A percentile compares a stretch with the other conserved stretches of the same genome.
Evolutionary conservation across 2,888 invertebrate species (phyloP).

Genomic region (Lampropteryx suffumata): DNA sequence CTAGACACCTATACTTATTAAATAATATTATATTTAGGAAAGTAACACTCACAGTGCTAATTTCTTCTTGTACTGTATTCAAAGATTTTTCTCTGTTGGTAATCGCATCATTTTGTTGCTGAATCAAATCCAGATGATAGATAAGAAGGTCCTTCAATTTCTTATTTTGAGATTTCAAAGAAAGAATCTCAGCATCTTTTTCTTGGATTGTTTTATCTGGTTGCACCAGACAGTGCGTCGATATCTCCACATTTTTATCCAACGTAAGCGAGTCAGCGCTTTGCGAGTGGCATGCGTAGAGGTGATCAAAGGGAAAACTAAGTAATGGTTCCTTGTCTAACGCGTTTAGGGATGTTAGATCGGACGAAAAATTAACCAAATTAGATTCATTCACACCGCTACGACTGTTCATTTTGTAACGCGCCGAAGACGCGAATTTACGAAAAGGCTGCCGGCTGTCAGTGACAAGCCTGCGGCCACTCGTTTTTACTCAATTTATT

Average conservation of each 20-base stretch:
- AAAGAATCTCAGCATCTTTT: slow-evolving; percentile 54
- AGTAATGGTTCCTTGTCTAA: slow-evolving; percentile 81
- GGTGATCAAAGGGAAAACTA: slow-evolving; percentile 87
- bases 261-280: slow-evolving; percentile 56
- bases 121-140: slow-evolving; percentile 93
- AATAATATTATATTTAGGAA: neutral
- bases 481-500: slow-evolving; percentile 35
- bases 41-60: slow-evolving; percentile 86
- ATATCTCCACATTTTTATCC: slow-evolving; percentile 69
- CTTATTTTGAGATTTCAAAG: slow-evolving; percentile 82
- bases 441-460: slow-evolving; percentile 79
- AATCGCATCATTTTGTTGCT: slow-evolving; percentile 94
- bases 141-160: slow-evolving; percentile 90
- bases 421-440: slow-evolving; percentile 57
- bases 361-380: slow-evolving; percentile 75
- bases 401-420: slow-evolving; percentile 77
- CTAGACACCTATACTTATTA: too few species aligned
- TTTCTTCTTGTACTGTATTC: slow-evolving; percentile 88
- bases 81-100: slow-evolving; percentile 90
- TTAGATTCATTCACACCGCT: slow-evolving; percentile 75
- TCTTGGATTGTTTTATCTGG: slow-evolving; percentile 59
- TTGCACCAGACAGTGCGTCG: slow-evolving; percentile 56
- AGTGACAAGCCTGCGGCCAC: slow-evolving; percentile 40
- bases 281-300: slow-evolving; percentile 86
- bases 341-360: slow-evolving; percentile 65